phyloP scores from a whole-genome alignment of 2,888 invertebrate genomes.

The Lapara coniferarum region DNA sequence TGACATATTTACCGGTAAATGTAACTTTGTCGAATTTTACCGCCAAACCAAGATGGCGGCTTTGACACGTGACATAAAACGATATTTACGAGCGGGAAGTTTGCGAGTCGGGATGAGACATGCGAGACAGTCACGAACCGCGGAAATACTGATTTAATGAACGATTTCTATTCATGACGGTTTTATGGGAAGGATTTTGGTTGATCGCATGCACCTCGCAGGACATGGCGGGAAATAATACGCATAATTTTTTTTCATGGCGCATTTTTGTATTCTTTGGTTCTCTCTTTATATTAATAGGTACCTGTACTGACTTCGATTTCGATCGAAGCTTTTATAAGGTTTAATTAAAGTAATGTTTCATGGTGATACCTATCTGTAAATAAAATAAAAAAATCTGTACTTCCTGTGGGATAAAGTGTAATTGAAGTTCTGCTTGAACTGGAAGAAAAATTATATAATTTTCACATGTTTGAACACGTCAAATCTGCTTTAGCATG shows the following conservation, averaged over 20 bases:
- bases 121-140: constrained; percentile 77
- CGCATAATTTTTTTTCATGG: constrained; percentile 4
- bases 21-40: constrained; percentile 58
- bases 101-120: constrained; percentile 76
- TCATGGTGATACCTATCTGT: no score
- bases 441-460: background rate
- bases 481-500: background rate
- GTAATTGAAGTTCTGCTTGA: no score
- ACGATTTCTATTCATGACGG: constrained; percentile 77
- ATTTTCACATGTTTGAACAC: background rate
- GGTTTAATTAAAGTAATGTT: no score
- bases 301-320: no score
- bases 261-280: background rate
- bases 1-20: constrained; percentile 44
- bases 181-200: constrained; percentile 62
- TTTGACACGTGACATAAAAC: constrained; percentile 80
- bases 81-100: constrained; percentile 77
- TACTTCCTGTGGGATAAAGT: no score
- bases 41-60: constrained; percentile 71
- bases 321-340: no score
- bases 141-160: constrained; percentile 69
- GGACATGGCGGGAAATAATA: background rate
- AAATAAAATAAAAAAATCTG: no score
- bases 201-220: constrained; percentile 31
- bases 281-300: no score